Percentiles rank a stretch among this genome's conserved stretches.
phyloP scores from a whole-genome alignment of 2,888 invertebrate species.

The Miltochrista miniata region DNA sequence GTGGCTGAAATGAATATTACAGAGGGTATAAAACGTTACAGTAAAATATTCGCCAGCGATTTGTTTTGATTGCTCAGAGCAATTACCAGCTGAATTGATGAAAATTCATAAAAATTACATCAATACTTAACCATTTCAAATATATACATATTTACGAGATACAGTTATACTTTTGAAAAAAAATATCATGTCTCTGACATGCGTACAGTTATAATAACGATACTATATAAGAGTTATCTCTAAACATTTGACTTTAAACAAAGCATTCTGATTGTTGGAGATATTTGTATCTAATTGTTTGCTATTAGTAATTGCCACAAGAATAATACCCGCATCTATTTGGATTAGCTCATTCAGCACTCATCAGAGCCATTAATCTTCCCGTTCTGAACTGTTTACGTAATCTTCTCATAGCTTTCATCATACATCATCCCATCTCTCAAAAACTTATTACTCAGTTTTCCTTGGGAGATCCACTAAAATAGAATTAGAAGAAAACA shows the following conservation, averaged over 20 bases:
- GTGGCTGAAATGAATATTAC: slow-evolving; percentile 23
- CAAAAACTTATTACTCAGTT: slow-evolving; percentile 26
- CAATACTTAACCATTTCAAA: neutral
- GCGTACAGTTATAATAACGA: no score
- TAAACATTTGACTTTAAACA: neutral
- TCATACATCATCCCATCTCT: slow-evolving; percentile 14
- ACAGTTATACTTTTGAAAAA: neutral
- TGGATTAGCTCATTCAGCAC: slow-evolving; percentile 44
- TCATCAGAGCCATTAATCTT: slow-evolving; percentile 48
- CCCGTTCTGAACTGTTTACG: slow-evolving; percentile 39
- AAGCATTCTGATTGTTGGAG: neutral
- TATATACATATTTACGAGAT: neutral
- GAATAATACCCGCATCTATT: slow-evolving; percentile 20
- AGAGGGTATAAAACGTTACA: slow-evolving; percentile 10
- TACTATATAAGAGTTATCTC: neutral
- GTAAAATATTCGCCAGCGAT: slow-evolving; percentile 11
- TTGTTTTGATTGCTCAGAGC: slow-evolving; percentile 10
- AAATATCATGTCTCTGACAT: no score
- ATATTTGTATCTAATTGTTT: neutral
- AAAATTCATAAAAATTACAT: no score
- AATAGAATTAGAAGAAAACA: slow-evolving; percentile 17
- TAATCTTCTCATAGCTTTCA: slow-evolving; percentile 40
- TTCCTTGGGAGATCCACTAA: slow-evolving; percentile 14
- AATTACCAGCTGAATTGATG: slow-evolving; percentile 1
- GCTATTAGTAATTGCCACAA: slow-evolving; percentile 6